Evolutionary conservation across 2,113 vertebrate genomes (phyloP), one percentile per base, ranked within the genome.

Genomic region (Proterorhinus semilunaris): DNA sequence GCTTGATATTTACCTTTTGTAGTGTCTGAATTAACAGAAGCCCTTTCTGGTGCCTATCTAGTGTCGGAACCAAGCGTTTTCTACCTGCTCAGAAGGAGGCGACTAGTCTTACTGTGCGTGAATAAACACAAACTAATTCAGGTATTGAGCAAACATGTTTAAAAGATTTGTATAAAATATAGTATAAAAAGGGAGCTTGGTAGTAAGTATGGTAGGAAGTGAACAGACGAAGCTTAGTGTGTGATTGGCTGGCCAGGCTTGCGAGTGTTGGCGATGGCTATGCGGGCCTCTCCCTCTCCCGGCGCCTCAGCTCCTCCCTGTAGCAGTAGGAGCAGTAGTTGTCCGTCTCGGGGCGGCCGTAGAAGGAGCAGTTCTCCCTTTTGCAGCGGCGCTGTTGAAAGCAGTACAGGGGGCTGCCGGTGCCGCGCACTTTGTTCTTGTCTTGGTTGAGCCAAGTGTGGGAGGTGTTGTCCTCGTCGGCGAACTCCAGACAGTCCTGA

Each of bases 321-420:
- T 96, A 99, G 93, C 98, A 99, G 92, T 96, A 99, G 49, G 98
- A 99, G 83, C 98, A 99, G 89, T 93, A 96, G 93, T 95, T 95
- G 79, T 99, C 96, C 47, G 98, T 99, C 92, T 99, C 98, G 0
- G 95, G 94, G 71, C 97, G 93, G 11, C 98, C 97, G 44, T 98
- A 99, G 88, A 99, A 99, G 81, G 98, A 96, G 82, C 98, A 99
- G 91, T 96, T 97, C 81, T 98, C 97, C 83, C 94, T 95, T 91
- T 93, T 95, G 87, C 98, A 99, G 84, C 95, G 95, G 84, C 94
- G 95, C 91, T 98, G 97, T 91, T 95, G 96, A 85, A 94, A 92
- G 83, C 92, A 93, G 88, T 95, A 96, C 50, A 94, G 88, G 0
- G 94, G 93, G 85, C 94, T 94, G 76, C 92, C 93, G 66, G 92